Base-by-base conservation (phyloP, 30 jellyfish, hydroid and myxozoan species). In the Aurelia aurita complex sp. Pacific region DNA sequence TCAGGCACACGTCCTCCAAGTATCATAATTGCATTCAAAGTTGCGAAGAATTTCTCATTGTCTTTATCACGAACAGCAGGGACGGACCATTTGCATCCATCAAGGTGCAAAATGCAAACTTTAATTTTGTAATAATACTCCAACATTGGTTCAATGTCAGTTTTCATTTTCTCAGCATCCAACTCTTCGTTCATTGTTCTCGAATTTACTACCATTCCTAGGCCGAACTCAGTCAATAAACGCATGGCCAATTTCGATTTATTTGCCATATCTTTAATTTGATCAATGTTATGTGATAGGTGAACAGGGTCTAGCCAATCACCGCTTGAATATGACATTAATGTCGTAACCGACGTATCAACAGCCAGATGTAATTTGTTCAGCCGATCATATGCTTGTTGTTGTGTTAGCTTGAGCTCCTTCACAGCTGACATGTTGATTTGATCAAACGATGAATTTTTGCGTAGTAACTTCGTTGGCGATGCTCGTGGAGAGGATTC, bases 1-100 rank as follows among this genome's bases (percentile, higher is more conserved):
- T 94, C 99, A 4, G 99, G 99, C 9, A 94, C 89, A 23, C 97
- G 89, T 66, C 94, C 96, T 23, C 91, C 83, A 7, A 94, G 82
- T 1, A 94, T 94, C 97, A 94, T 94, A 32, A 94, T 94, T 64
- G 99, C 99, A 73, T 94, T 94, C 6, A 94, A 88, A 38, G 99
- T 94, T 2, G 99, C 99, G 70, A 88, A 94, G 60, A 94, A 94
- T 77, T 94, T 94, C 2, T 94, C 99, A 50, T 80, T 88, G 16
- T 69, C 55, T 29, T 74, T 74, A 50, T 80, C 76, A 17, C 97
- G 85, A 29, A 59, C 69, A 6, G 38, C 74, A 17, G 99, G 99
- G 67, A 94, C 97, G 12, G 75, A 16, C 99, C 99, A 94, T 35
- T 89, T 79, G 83, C 94, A 76, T 29, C 89, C 64, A 36, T 94